phyloP scores from a whole-genome alignment of 35 echinoderm and acorn worm species.

The Heliocidaris erythrogramma region DNA sequence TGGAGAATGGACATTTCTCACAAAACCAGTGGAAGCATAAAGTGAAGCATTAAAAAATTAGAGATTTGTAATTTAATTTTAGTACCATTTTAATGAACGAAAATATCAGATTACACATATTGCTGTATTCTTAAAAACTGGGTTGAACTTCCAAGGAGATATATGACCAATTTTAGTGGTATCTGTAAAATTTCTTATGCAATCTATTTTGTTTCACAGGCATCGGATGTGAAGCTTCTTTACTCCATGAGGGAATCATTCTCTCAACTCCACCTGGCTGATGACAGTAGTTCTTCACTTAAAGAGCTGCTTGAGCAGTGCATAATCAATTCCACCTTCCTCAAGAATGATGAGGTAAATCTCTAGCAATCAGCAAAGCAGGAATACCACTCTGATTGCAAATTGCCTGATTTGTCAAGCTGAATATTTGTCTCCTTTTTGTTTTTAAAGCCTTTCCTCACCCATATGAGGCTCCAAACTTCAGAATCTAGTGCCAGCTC shows the following conservation, averaged over 20 bases:
- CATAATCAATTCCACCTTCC: constrained; percentile 62
- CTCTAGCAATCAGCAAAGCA: neutral
- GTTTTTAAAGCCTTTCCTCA: neutral
- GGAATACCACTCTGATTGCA: neutral
- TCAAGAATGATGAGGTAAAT: constrained; percentile 85
- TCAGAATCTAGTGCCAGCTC: neutral
- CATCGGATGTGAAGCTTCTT: constrained; percentile 77
- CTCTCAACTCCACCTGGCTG: constrained; percentile 60
- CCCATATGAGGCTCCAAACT: neutral
- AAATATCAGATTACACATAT: neutral
- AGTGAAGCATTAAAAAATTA: neutral
- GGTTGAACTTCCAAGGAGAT: too few relatives aligned
- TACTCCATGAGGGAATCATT: constrained; percentile 65
- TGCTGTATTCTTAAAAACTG: too few relatives aligned
- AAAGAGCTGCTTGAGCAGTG: constrained; percentile 77
- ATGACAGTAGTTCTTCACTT: constrained; percentile 60
- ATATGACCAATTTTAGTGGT: neutral
- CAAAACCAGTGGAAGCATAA: neutral
- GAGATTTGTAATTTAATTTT: neutral
- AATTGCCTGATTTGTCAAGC: neutral
- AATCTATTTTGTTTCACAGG: constrained; percentile 15
- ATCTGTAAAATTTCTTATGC: neutral
- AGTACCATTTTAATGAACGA: neutral
- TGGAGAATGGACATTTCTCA: too few relatives aligned
- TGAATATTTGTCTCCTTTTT: neutral